phyloP scores from a whole-genome alignment of 1,140 invertebrate genomes.

The Trichonephila clavipes region DNA sequence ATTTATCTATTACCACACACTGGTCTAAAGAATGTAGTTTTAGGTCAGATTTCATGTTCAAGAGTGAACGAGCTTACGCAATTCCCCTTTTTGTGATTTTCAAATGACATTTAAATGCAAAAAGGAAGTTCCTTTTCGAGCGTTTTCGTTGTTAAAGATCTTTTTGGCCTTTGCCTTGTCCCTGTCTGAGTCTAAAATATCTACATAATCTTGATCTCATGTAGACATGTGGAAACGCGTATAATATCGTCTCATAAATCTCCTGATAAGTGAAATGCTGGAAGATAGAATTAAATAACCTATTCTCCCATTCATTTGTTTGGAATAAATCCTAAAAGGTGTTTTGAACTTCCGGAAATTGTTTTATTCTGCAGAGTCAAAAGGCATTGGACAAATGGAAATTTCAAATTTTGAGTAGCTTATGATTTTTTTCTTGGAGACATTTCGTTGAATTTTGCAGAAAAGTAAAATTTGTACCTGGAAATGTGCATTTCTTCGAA shows the following conservation, averaged over 20 bases:
- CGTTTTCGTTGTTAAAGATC: background rate
- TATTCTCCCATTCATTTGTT: background rate
- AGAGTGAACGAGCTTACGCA: background rate
- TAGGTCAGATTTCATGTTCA: background rate
- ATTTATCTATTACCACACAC: background rate
- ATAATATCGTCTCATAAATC: background rate
- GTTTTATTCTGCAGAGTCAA: background rate
- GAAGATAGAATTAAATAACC: background rate
- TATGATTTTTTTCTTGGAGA: too few species aligned
- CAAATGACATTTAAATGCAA: background rate
- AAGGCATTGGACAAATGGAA: too few species aligned
- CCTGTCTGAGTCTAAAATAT: background rate
- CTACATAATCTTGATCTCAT: background rate
- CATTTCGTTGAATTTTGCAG: too few species aligned
- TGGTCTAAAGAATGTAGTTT: background rate
- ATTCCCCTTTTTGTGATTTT: background rate
- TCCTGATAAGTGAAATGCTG: background rate
- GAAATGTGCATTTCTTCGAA: too few species aligned
- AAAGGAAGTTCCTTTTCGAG: background rate
- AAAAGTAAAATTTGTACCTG: too few species aligned
- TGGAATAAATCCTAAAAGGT: background rate
- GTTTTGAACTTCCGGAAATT: background rate
- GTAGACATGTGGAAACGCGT: background rate
- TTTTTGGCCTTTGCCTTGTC: conserved; percentile 7
- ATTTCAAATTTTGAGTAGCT: too few species aligned